These are phyloP conservation scores for Lithophane ornitopus DNA, from an alignment of 2,888 invertebrate genomes.

Conservation along the genomic window DNA sequence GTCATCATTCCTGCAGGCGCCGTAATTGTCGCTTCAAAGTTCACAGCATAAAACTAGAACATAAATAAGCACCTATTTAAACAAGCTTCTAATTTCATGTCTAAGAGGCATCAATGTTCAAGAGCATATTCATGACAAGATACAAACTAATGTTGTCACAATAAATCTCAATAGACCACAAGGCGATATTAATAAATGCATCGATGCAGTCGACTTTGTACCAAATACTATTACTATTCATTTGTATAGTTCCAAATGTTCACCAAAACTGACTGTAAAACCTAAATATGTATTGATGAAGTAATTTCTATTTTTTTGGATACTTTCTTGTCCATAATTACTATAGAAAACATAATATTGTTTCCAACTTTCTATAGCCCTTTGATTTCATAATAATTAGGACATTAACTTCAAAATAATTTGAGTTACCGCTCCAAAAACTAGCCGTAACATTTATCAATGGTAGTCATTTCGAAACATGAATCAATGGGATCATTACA, in stretches of 20 bases:
- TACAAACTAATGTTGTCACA: constrained; percentile 37
- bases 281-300: not conserved
- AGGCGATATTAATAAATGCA: constrained; percentile 54
- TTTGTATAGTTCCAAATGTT: not conserved
- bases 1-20: not conserved
- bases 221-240: not conserved
- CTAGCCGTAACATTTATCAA: constrained; percentile 30
- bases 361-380: constrained; percentile 8
- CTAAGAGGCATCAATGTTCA: constrained; percentile 34
- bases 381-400: constrained; percentile 24
- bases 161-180: constrained; percentile 62
- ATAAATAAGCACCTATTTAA: constrained; percentile 34
- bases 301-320: not conserved
- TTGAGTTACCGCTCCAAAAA: constrained; percentile 30
- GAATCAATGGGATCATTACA: constrained; percentile 59
- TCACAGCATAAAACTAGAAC: constrained; percentile 12
- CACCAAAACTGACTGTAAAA: not conserved
- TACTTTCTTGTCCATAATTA: constrained; percentile 12
- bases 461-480: constrained; percentile 34
- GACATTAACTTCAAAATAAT: constrained; percentile 11
- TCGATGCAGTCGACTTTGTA: constrained; percentile 35
- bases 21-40: constrained; percentile 13
- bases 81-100: constrained; percentile 19
- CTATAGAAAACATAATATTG: not conserved
- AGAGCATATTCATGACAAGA: constrained; percentile 60